Evolutionary conservation across 1,140 invertebrate species (phyloP).

Genomic region (Aphelenchoides avenae): DNA sequence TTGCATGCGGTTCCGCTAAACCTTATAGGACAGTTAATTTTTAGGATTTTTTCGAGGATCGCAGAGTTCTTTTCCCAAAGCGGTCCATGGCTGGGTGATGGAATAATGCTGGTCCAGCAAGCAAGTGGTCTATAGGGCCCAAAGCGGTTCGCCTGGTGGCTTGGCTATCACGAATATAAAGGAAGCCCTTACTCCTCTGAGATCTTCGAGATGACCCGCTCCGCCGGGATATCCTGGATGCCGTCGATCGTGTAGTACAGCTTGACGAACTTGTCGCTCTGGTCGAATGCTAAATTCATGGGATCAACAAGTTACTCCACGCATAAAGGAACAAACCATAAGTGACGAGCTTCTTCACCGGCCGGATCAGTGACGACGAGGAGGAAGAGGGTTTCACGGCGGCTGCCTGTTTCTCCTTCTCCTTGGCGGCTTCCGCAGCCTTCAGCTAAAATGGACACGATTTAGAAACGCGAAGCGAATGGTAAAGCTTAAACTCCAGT

Average conservation of each 20-base stretch:
- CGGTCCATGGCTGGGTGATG: no score
- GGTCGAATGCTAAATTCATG: constrained; percentile 40
- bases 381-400: neutral
- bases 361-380: constrained; percentile 25
- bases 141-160: no score
- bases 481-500: no score
- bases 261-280: constrained; percentile 52
- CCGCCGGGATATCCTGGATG: constrained; percentile 28
- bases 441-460: constrained; percentile 3
- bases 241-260: constrained; percentile 43
- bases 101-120: no score
- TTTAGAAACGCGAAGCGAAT: neutral
- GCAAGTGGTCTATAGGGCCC: no score
- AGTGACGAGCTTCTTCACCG: constrained; percentile 42
- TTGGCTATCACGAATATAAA: neutral
- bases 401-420: constrained; percentile 11
- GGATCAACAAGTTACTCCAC: neutral
- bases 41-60: no score
- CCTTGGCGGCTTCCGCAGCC: neutral
- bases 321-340: constrained; percentile 35
- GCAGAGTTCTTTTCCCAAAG: no score
- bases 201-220: constrained; percentile 20
- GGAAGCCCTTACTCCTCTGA: constrained; percentile 29
- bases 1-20: no score
- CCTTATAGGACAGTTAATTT: no score